phyloP scores from a whole-genome alignment of 1,140 invertebrate genomes.

The Coptotermes formosanus region DNA sequence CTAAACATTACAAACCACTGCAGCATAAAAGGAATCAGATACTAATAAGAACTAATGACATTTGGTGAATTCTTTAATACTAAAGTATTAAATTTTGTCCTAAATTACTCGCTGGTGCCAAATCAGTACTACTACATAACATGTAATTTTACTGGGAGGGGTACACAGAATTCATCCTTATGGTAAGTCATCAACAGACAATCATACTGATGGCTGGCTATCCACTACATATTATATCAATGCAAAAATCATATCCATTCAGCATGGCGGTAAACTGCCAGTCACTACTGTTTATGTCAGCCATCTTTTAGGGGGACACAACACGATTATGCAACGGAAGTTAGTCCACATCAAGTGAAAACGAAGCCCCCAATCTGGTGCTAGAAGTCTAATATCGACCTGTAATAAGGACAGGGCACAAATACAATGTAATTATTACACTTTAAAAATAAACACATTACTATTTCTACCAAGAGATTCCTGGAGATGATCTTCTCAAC shows the following conservation, averaged over 20 bases:
- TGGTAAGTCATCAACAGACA: not conserved
- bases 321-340: slow-evolving; percentile 6
- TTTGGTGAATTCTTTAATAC: not conserved
- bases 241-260: slow-evolving; percentile 11
- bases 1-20: not conserved
- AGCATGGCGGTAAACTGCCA: not conserved
- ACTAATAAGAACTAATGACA: not conserved
- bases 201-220: slow-evolving; percentile 4
- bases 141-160: not conserved
- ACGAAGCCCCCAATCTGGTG: slow-evolving; percentile 17
- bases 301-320: slow-evolving; percentile 17
- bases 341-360: slow-evolving; percentile 27
- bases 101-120: not conserved
- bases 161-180: not conserved
- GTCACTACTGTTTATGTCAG: slow-evolving; percentile 25
- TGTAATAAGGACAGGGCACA: slow-evolving; percentile 27
- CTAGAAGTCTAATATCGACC: slow-evolving; percentile 31
- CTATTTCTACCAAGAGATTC: not conserved
- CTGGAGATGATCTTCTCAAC: not conserved
- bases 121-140: not conserved
- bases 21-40: not conserved
- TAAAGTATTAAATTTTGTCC: not conserved
- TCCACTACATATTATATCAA: slow-evolving; percentile 7
- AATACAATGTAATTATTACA: slow-evolving; percentile 20
- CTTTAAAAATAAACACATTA: not conserved